Percentiles rank a stretch among this genome's conserved stretches.
phyloP scores from a whole-genome alignment of 1,140 invertebrate species.

The Pseudobourletiella spinata region DNA sequence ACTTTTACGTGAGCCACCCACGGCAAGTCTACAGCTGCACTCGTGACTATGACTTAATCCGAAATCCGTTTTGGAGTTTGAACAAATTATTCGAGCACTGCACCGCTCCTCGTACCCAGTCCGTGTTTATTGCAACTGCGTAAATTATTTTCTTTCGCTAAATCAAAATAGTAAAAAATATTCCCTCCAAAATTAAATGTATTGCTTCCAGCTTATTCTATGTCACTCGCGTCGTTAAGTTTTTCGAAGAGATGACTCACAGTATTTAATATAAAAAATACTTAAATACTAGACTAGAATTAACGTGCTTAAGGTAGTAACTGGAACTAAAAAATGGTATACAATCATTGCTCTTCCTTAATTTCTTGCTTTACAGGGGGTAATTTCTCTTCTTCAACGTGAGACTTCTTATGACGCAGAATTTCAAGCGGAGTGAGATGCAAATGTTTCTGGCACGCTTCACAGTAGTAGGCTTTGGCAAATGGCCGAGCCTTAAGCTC shows the following conservation, averaged over 20 bases:
- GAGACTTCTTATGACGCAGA: constrained; percentile 44
- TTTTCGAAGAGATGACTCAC: not conserved
- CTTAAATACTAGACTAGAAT: not conserved
- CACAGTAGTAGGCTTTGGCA: constrained; percentile 59
- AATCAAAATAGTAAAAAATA: too few species aligned
- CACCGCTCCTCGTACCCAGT: too few species aligned
- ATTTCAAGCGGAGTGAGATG: constrained; percentile 54
- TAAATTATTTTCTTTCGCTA: too few species aligned
- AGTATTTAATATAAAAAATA: not conserved
- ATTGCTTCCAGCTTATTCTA: not conserved
- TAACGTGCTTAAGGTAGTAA: not conserved
- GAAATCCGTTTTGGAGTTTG: too few species aligned
- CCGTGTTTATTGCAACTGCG: too few species aligned
- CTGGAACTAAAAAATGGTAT: not conserved
- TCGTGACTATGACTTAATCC: too few species aligned
- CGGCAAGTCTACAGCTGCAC: too few species aligned
- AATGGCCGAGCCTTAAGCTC: constrained; percentile 50
- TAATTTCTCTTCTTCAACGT: constrained; percentile 36
- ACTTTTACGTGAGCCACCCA: too few species aligned
- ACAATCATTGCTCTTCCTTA: too few species aligned
- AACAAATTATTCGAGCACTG: too few species aligned
- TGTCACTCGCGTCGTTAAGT: not conserved
- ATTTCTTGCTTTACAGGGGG: not conserved
- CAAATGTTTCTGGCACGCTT: constrained; percentile 57
- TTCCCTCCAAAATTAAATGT: too few species aligned